Base-by-base conservation (phyloP, 2,797 vertebrate genomes). In the Crocodylus rhombifer region DNA sequence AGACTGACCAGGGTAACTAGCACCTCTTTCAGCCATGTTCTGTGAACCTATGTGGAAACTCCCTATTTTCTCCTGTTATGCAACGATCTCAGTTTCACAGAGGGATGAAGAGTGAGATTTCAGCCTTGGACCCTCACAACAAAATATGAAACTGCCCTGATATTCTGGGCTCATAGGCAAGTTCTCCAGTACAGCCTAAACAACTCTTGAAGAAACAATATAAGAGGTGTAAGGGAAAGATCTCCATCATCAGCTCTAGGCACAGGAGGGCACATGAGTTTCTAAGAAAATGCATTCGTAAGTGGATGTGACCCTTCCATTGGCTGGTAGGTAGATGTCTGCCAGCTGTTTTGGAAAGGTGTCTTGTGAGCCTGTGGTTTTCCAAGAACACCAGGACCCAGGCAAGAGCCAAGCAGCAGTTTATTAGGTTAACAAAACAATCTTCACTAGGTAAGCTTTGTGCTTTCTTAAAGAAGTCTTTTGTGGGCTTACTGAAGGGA, bases 381-480 rank as follows among this genome's bases (percentile, higher is more conserved):
- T 96, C 95, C 96, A 97, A 96, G 94, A 96, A 91, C 79, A 96
- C 87, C 90, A 91, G 82, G 91, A 61, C 90, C 61, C 92, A 96
- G 97, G 96, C 95, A 94, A 84, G 42, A 84, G 33, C 91, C 86
- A 5, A 89, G 84, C 88, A 88, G 42, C 85, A 94, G 74, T 75
- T 91, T 73, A 73, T 73, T 91, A 77, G 93, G 93, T 97, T 97
- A 97, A 63, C 80, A 89, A 91, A 97, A 96, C 92, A 97, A 7
- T 69, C 62, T 14, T 78, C 75, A 12, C 89, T 42, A 95, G 88
- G 90, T 88, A 80, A 80, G 80, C 75, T 0, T 77, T 83, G 64
- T 1, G 1, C 57, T 88, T 87, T 60, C 67, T 71, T 7, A 56
- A 67, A 93, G 92, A 74, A 84, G 73, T 5, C 55, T 76, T 55